Evolutionary conservation across 1,140 invertebrate genomes (phyloP).

Genomic region (Procambarus virginalis): DNA sequence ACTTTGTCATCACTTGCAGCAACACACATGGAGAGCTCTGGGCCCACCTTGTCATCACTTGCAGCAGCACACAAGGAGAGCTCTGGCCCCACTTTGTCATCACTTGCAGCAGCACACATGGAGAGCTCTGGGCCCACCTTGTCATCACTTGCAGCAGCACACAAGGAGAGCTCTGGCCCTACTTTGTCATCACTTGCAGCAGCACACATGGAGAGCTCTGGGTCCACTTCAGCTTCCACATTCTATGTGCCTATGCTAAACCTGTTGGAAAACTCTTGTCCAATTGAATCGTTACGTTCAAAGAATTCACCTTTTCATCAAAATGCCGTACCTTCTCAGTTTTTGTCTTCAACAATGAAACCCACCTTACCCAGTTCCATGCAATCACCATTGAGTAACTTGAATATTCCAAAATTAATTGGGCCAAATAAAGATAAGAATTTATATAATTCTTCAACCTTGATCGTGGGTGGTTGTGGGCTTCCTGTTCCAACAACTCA

Average conservation of each 20-base stretch:
- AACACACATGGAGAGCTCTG: background rate
- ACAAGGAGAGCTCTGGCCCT: background rate
- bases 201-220: background rate
- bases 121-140: background rate
- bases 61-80: background rate
- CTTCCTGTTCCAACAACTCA: background rate
- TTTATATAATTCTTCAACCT: background rate
- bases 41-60: background rate
- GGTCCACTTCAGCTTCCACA: background rate
- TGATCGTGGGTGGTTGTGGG: too few relatives aligned
- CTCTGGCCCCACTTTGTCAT: background rate
- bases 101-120: background rate
- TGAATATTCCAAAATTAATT: background rate
- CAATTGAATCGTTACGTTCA: background rate
- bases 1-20: slow-evolving; percentile 14
- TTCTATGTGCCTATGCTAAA: background rate
- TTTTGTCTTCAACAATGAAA: background rate
- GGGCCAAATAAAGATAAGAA: background rate
- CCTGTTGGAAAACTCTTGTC: background rate
- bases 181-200: background rate
- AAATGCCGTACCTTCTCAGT: background rate
- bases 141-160: slow-evolving; percentile 3
- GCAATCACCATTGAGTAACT: too few relatives aligned
- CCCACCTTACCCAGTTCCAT: too few relatives aligned
- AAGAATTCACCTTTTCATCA: too few relatives aligned